Evolutionary conservation across 2,797 vertebrate species (phyloP), one percentile per base, ranked within the genome.

Genomic region (Glossophaga mutica): DNA sequence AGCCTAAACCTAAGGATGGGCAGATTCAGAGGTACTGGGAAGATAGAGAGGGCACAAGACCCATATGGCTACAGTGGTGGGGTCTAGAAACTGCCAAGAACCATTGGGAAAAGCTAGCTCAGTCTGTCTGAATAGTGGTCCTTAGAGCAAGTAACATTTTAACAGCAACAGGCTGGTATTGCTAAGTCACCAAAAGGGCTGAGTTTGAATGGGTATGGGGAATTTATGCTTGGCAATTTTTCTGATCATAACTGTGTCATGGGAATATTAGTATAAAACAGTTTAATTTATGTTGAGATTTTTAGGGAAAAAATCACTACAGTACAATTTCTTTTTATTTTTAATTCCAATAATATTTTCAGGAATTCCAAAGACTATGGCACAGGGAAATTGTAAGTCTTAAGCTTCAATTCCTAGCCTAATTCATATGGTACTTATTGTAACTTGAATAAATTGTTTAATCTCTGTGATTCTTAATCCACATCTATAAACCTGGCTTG

Each of bases 271-370:
- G 92, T 77, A 34, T 9, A 91, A 78, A 26, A 37, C 8, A 39
- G 5, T 22, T 14, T 0, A 3, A 74, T 70, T 90, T 70, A 42
- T 50, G 10, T 55, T 9, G 62, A 59, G 4, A 57, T 52, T 93
- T 74, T 32, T 62, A 50, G 55, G n/a, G 37, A 3, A 24, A 82
- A 87, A 46, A 44, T 48, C 34, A 9, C 9, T 82, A 12, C 11
- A 32, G 22, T 62, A 67, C 42, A 32, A 65, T 81, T 70, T 44
- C 42, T 57, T 92, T 85, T 77, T 19, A 29, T 65, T 48, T 77
- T 95, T 71, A 83, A 93, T 32, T 92, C n/a, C 48, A 48, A 24
- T 79, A 16, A 55, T 79, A 73, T 82, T 91, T 89, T 84, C 34
- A 81, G 79, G 93, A 77, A 59, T 67, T 91, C 52, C n/a, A 19